Evolutionary conservation across 2,888 invertebrate species (phyloP).

Genomic region (Eupithecia abbreviata): DNA sequence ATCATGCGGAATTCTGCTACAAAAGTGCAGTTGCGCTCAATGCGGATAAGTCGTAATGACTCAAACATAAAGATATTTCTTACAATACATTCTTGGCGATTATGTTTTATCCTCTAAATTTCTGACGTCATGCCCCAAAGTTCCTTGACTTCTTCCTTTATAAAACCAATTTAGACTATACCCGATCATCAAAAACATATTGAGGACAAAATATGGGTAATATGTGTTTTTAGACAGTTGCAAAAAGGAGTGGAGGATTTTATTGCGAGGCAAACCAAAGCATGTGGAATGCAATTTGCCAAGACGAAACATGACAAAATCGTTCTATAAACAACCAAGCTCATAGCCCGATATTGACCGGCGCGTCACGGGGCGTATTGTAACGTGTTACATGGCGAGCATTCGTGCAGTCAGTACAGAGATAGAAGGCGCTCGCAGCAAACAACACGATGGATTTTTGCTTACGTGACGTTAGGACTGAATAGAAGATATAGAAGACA

Average conservation of each 20-base stretch:
- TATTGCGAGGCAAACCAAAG: neutral
- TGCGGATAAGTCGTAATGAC: constrained; percentile 42
- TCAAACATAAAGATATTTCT: constrained; percentile 42
- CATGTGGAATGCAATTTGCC: neutral
- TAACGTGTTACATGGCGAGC: no score
- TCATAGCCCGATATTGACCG: no score
- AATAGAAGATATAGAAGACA: no score
- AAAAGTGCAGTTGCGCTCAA: constrained; percentile 13
- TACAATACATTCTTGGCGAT: constrained; percentile 44
- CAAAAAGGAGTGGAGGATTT: neutral
- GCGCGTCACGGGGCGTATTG: no score
- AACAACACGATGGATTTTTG: no score
- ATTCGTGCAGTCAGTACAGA: no score
- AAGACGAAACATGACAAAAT: neutral
- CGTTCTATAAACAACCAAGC: neutral
- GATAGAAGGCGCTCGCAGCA: no score
- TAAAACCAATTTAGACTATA: neutral
- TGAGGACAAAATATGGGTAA: neutral
- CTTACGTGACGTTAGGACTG: no score
- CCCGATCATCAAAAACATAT: neutral
- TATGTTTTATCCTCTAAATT: constrained; percentile 33
- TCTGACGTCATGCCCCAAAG: constrained; percentile 20
- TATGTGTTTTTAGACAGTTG: neutral
- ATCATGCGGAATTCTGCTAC: constrained; percentile 1
- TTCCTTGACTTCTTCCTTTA: neutral